phyloP scores from a whole-genome alignment of 2,797 vertebrate genomes.

The Iguana delicatissima region DNA sequence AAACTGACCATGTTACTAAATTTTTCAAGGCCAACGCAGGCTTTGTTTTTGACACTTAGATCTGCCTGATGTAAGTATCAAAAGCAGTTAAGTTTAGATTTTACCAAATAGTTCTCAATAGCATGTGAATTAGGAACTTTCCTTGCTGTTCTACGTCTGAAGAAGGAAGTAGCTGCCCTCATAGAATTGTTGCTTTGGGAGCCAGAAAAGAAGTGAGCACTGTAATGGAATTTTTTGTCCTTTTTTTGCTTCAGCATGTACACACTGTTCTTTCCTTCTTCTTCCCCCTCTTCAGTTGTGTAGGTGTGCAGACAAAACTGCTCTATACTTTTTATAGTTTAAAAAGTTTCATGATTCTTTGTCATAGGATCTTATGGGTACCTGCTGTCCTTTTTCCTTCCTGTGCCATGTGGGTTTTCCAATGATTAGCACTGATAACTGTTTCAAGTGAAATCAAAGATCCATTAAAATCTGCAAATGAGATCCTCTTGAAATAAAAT shows the following conservation, averaged over 20 bases:
- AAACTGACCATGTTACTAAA: not conserved
- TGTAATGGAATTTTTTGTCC: not conserved
- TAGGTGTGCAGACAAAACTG: too few relatives aligned
- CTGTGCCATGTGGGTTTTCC: not conserved
- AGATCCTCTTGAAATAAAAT: slow-evolving; percentile 22
- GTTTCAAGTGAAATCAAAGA: not conserved
- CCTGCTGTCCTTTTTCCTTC: slow-evolving; percentile 6
- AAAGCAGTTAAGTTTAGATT: not conserved
- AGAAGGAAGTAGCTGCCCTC: not conserved
- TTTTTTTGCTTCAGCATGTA: not conserved
- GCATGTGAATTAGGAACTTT: not conserved
- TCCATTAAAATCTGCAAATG: not conserved
- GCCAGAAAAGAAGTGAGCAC: not conserved
- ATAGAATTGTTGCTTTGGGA: not conserved
- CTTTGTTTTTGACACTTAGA: not conserved
- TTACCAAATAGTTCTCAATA: not conserved
- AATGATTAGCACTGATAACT: slow-evolving; percentile 4
- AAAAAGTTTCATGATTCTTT: not conserved
- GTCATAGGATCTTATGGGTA: not conserved
- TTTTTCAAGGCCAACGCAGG: not conserved
- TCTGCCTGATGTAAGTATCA: not conserved
- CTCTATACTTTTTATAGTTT: not conserved
- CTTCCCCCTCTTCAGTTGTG: not conserved
- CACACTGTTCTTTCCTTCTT: not conserved
- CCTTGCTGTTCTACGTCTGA: not conserved